Percentiles rank a stretch among this genome's conserved stretches.
Evolutionary conservation across 1,140 invertebrate species (phyloP).

Genomic region (Charaxes varanes): DNA sequence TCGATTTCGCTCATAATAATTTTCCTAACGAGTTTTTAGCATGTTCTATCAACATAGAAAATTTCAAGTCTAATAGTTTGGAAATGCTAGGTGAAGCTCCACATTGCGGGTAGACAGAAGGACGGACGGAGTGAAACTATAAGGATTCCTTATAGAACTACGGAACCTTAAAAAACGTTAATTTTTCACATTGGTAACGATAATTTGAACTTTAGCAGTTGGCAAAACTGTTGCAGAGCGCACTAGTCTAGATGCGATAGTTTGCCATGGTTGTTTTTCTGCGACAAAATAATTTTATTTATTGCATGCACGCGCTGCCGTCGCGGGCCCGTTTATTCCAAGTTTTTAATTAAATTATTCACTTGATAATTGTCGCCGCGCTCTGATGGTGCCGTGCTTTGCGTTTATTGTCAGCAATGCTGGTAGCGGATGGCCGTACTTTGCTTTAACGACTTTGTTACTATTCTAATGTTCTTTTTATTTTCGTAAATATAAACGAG

Average conservation of each 20-base stretch:
- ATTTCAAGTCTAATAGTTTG: too few relatives aligned
- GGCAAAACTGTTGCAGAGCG: not conserved
- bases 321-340: slow-evolving; percentile 33
- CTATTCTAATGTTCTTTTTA: not conserved
- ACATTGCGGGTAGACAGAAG: too few relatives aligned
- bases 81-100: too few relatives aligned
- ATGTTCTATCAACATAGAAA: too few relatives aligned
- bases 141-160: too few relatives aligned
- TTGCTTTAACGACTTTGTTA: not conserved
- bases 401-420: slow-evolving; percentile 16
- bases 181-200: too few relatives aligned
- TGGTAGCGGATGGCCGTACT: slow-evolving; percentile 10
- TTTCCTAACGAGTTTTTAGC: too few relatives aligned
- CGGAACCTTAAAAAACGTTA: too few relatives aligned
- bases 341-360: slow-evolving; percentile 67
- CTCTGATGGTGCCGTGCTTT: slow-evolving; percentile 23
- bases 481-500: too few relatives aligned
- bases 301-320: slow-evolving; percentile 37
- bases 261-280: slow-evolving; percentile 20
- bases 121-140: too few relatives aligned
- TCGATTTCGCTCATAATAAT: too few relatives aligned
- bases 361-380: slow-evolving; percentile 44
- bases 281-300: slow-evolving; percentile 55
- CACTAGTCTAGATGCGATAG: slow-evolving; percentile 7
- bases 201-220: too few relatives aligned